Evolutionary conservation across 2,888 invertebrate species (phyloP), one percentile per base, ranked within the genome.

Genomic region (Coleophora flavipennella): DNA sequence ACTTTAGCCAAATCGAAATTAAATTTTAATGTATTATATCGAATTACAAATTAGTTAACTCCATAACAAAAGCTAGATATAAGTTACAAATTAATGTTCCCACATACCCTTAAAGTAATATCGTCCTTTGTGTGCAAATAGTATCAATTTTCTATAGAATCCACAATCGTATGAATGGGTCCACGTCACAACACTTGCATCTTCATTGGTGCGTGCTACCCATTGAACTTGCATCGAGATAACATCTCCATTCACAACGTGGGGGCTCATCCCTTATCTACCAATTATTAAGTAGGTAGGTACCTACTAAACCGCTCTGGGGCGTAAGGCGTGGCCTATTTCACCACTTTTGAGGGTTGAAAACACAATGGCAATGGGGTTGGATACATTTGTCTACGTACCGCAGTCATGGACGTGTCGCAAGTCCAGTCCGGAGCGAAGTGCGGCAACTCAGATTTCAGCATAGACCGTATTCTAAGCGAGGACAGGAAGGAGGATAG

Each of bases 401-500:
- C 48, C 46, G 49, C 36, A 41, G 67, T 54, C 45, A 79, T 83
- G 80, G 70, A 79, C 57, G 57, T 69, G 29, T 66, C 72, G 2
- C 58, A 67, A 8, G 55, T 67, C 34, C 67, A 67, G 40, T 69
- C 77, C 4, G 59, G 63, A 49, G 66, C 73, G 1, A 79, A 76
- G 59, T 65, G 73, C 48, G 48, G 55, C 39, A 57, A 61, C 45
- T 83, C 81, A 2, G 86, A 88, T 70, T 89, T 89, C 51, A 89
- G 88, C 57, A 89, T 89, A 40, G 87, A 89, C 38, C 80, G 88
- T 52, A 88, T 89, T 54, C 66, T 89, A 50, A 86, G 86, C 51
- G 77, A 73, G 44, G 86, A 87, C 13, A 71, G 57, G 11, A 60
- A 49, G 33, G 57, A 55, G 9, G 57, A 62, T 8, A 42, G 45